These are phyloP conservation scores for Eumaeus atala DNA, from an alignment of 1,140 invertebrate species.

Conservation along the genomic window DNA sequence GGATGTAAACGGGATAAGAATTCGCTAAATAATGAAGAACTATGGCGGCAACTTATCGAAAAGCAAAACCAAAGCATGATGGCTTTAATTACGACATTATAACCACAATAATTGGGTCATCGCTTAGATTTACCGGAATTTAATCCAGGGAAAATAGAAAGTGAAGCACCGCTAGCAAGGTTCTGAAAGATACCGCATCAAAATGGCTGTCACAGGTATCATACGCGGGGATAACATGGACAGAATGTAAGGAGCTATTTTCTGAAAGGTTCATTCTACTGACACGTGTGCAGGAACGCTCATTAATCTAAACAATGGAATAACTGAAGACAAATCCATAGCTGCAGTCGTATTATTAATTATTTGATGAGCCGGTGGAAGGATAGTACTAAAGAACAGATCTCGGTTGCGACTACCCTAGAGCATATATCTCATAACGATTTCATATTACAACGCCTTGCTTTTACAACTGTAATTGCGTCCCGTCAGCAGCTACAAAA, in stretches of 20 bases:
- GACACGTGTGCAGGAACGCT: constrained; percentile 8
- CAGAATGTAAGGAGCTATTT: constrained; percentile 13
- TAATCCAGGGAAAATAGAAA: not conserved
- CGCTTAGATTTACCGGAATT: not conserved
- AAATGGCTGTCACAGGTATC: constrained; percentile 12
- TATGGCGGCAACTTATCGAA: no score
- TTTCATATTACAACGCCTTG: not conserved
- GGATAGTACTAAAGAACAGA: constrained; percentile 1
- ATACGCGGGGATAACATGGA: constrained; percentile 18
- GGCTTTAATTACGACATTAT: no score
- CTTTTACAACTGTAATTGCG: constrained; percentile 3
- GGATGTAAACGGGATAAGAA: no score
- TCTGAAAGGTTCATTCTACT: not conserved
- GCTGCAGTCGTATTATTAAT: not conserved
- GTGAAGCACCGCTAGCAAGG: constrained; percentile 8
- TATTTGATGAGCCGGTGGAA: constrained; percentile 4
- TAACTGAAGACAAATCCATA: not conserved
- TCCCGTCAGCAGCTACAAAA: not conserved
- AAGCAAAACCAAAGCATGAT: no score
- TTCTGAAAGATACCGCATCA: constrained; percentile 12
- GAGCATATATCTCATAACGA: constrained; percentile 7
- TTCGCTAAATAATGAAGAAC: no score
- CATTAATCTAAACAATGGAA: constrained; percentile 2
- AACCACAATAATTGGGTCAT: no score
- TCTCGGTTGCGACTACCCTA: not conserved